Evolutionary conservation across 2,888 invertebrate species (phyloP).

Genomic region (Leptinotarsa rubiginosa): DNA sequence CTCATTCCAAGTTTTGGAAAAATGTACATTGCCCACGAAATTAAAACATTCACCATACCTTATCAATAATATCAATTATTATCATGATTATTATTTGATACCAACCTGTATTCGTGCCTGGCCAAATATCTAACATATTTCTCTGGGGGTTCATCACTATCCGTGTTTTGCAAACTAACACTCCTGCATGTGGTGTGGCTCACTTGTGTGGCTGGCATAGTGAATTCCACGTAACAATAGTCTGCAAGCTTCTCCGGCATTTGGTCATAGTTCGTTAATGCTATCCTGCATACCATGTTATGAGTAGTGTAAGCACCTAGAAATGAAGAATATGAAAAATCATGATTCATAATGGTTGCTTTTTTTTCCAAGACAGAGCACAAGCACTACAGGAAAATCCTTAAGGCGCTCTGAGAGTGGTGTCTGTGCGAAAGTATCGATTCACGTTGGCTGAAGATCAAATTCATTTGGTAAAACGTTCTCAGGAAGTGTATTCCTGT

Average conservation of each 20-base stretch:
- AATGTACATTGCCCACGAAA: too few relatives aligned
- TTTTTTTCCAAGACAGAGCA: too few relatives aligned
- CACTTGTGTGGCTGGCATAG: constrained; percentile 96
- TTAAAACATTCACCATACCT: too few relatives aligned
- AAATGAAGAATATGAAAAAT: constrained; percentile 38
- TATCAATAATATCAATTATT: background rate
- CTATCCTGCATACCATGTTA: constrained; percentile 93
- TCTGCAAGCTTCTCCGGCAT: constrained; percentile 93
- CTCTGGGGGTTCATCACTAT: constrained; percentile 92
- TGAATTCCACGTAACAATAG: constrained; percentile 93
- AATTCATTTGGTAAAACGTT: too few relatives aligned
- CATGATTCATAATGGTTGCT: too few relatives aligned
- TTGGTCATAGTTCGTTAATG: constrained; percentile 96
- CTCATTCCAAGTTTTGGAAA: too few relatives aligned
- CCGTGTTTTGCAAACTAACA: constrained; percentile 88
- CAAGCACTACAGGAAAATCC: too few relatives aligned
- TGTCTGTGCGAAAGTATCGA: too few relatives aligned
- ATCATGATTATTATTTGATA: background rate
- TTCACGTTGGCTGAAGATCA: too few relatives aligned
- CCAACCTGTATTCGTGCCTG: constrained; percentile 91
- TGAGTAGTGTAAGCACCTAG: constrained; percentile 97
- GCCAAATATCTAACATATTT: constrained; percentile 98
- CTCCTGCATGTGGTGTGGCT: constrained; percentile 97
- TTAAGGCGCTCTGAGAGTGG: too few relatives aligned
- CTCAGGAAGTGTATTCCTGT: too few relatives aligned